Evolutionary conservation across 1,140 invertebrate species (phyloP).

Genomic region (Musca domestica): DNA sequence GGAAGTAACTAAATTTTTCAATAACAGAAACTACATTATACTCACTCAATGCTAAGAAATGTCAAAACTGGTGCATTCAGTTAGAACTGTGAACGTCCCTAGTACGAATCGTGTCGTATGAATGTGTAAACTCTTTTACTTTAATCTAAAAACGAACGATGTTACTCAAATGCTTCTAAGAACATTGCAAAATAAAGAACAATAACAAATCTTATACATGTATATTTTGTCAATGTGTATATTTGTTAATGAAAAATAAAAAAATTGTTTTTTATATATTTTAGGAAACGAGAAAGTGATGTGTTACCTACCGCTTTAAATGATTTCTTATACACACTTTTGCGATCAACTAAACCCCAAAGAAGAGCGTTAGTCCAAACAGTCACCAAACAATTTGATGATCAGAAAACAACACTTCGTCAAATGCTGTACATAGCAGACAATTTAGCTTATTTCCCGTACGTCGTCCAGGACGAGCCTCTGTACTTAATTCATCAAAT

Average conservation of each 20-base stretch:
- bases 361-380: conserved; percentile 87
- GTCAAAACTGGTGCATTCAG: too few species aligned
- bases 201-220: background rate
- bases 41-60: too few species aligned
- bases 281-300: conserved; percentile 68
- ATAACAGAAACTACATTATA: background rate
- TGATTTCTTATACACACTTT: conserved; percentile 92
- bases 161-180: background rate
- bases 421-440: conserved; percentile 97
- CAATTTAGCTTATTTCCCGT: conserved; percentile 97
- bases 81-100: background rate
- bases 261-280: conserved; percentile 34
- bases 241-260: background rate
- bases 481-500: conserved; percentile 98
- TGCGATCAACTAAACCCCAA: conserved; percentile 89
- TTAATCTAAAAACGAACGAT: background rate
- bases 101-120: background rate
- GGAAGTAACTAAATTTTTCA: too few species aligned
- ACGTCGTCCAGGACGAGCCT: conserved; percentile 96
- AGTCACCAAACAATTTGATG: conserved; percentile 95
- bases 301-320: conserved; percentile 75
- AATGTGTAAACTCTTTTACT: background rate
- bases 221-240: too few species aligned
- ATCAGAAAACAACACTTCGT: conserved; percentile 85
- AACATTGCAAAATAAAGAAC: too few species aligned